Conservation (phyloP, 1,140 invertebrate species). For the Bombus consobrinus region DNA sequence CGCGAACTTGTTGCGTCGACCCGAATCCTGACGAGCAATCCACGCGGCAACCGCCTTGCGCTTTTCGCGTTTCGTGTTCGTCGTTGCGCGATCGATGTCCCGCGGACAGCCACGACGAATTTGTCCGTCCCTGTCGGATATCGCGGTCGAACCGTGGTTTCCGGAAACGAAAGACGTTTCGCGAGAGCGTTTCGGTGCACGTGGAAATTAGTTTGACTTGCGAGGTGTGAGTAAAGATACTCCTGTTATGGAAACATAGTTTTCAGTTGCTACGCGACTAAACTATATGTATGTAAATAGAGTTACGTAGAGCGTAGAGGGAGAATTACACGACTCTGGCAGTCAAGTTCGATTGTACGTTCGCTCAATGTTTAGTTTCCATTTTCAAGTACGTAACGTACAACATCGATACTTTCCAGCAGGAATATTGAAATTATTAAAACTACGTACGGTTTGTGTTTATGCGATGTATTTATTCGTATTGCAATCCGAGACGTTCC, state of each 20-base stretch:
- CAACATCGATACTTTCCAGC: too few relatives aligned
- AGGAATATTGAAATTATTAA: too few relatives aligned
- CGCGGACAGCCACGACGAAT: background rate
- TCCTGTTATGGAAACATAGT: background rate
- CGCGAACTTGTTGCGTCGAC: constrained; percentile 61
- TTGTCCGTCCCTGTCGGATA: background rate
- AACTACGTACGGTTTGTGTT: background rate
- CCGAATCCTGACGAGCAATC: constrained; percentile 26
- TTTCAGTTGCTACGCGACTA: background rate
- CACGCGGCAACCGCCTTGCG: constrained; percentile 42
- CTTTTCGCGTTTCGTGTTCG: constrained; percentile 26
- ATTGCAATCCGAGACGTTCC: background rate
- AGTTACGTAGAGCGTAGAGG: too few relatives aligned
- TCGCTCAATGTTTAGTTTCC: too few relatives aligned
- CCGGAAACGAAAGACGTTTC: background rate
- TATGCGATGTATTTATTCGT: background rate
- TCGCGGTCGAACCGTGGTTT: background rate
- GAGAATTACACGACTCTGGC: too few relatives aligned
- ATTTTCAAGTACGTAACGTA: too few relatives aligned
- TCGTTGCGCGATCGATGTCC: background rate
- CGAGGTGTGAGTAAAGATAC: background rate
- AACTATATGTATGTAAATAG: too few relatives aligned
- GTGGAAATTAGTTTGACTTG: background rate
- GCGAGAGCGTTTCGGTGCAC: background rate
- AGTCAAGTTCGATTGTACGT: too few relatives aligned